A percentile compares a stretch with the other conserved stretches of the same genome.
Conservation (phyloP, 37 sponge, comb jelly and placozoan genomes). For the Halichondria panicea region DNA sequence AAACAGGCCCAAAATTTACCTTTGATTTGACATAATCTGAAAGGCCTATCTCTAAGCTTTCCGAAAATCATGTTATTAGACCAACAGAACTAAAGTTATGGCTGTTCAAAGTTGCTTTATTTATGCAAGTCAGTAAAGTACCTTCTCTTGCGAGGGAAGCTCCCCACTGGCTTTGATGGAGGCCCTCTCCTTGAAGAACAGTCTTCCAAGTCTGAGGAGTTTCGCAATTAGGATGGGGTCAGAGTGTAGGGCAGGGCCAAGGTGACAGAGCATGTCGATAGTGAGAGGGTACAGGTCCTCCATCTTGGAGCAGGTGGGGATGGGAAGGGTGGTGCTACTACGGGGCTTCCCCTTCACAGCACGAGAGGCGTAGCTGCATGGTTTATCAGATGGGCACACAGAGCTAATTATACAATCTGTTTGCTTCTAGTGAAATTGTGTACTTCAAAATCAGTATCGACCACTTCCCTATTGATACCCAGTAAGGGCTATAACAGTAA, state of each 20-base stretch:
- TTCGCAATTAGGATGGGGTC: slow-evolving; percentile 87
- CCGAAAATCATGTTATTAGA: too few relatives aligned
- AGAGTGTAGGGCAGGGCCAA: slow-evolving; percentile 79
- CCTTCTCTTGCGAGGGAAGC: slow-evolving; percentile 43
- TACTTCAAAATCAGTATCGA: too few relatives aligned
- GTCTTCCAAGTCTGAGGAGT: slow-evolving; percentile 74
- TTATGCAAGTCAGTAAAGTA: not conserved
- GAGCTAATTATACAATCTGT: not conserved
- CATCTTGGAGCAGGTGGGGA: slow-evolving; percentile 22
- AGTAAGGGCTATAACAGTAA: not conserved
- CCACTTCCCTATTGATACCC: too few relatives aligned
- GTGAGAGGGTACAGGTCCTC: slow-evolving; percentile 31
- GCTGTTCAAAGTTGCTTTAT: too few relatives aligned
- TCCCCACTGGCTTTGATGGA: slow-evolving; percentile 8
- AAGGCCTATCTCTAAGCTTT: too few relatives aligned
- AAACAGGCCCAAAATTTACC: too few relatives aligned
- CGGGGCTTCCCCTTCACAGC: slow-evolving; percentile 48
- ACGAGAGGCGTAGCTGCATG: slow-evolving; percentile 32
- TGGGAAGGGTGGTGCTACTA: slow-evolving; percentile 15
- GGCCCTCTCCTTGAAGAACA: slow-evolving; percentile 65
- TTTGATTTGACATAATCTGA: too few relatives aligned
- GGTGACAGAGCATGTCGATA: slow-evolving; percentile 59
- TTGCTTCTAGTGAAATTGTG: too few relatives aligned
- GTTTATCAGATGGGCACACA: not conserved
- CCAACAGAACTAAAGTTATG: too few relatives aligned